phyloP scores from a whole-genome alignment of 1,140 invertebrate species.

The Pseudomyrmex flavicornis region DNA sequence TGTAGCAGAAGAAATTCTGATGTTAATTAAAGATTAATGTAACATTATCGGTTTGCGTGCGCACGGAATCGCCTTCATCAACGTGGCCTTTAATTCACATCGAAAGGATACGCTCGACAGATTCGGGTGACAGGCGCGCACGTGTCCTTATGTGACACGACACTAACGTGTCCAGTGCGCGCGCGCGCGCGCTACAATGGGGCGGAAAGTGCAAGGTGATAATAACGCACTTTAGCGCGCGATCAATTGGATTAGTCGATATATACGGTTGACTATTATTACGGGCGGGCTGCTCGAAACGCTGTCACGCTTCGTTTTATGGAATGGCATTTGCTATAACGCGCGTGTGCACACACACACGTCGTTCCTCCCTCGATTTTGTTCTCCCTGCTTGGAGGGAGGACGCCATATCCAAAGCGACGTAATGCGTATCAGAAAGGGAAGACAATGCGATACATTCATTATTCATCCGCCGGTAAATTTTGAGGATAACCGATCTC shows the following conservation, averaged over 20 bases:
- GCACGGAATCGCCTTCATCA: neutral
- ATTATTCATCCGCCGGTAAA: constrained; percentile 55
- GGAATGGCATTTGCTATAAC: constrained; percentile 61
- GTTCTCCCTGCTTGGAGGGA: constrained; percentile 50
- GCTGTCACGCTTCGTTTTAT: constrained; percentile 73
- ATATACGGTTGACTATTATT: constrained; percentile 69
- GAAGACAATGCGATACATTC: constrained; percentile 55
- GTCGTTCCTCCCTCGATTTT: constrained; percentile 49
- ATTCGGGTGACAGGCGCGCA: neutral
- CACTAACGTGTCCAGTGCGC: constrained; percentile 10
- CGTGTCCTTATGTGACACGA: constrained; percentile 23
- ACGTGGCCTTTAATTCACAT: neutral
- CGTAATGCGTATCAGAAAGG: constrained; percentile 49
- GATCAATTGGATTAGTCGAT: constrained; percentile 72
- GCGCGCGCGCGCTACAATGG: constrained; percentile 30
- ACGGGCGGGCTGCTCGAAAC: constrained; percentile 62
- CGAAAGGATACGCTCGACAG: neutral
- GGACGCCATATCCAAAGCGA: constrained; percentile 50
- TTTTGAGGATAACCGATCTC: constrained; percentile 40
- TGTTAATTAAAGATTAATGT: neutral
- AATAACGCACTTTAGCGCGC: constrained; percentile 71
- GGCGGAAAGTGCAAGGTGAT: constrained; percentile 72
- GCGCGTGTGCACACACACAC: constrained; percentile 32
- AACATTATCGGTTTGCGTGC: neutral
- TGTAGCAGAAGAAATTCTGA: neutral